Conservation (phyloP, 2,888 invertebrate genomes). For the Acronicta leporina region DNA sequence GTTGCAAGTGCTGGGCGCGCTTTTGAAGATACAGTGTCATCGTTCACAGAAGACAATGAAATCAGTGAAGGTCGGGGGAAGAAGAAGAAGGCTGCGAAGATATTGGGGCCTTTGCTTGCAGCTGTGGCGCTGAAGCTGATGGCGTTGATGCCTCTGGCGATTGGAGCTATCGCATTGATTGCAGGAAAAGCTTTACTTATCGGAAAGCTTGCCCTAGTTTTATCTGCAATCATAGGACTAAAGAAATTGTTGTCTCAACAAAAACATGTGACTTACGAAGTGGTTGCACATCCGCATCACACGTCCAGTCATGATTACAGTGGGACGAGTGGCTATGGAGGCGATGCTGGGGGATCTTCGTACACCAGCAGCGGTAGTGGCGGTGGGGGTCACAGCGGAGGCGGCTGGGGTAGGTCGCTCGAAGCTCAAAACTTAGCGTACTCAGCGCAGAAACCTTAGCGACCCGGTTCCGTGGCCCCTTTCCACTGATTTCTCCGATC, state of each 20-base stretch:
- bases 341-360: slow-evolving; percentile 87
- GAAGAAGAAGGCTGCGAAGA: slow-evolving; percentile 94
- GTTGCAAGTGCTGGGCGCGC: slow-evolving; percentile 94
- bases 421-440: slow-evolving; percentile 94
- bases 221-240: slow-evolving; percentile 95
- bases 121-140: slow-evolving; percentile 94
- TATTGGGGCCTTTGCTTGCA: slow-evolving; percentile 93
- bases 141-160: slow-evolving; percentile 93
- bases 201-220: slow-evolving; percentile 95
- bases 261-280: slow-evolving; percentile 96
- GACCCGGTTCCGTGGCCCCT: slow-evolving; percentile 77
- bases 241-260: slow-evolving; percentile 94
- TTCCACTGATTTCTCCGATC: slow-evolving; percentile 77
- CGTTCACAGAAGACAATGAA: slow-evolving; percentile 87
- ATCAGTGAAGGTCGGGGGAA: slow-evolving; percentile 93
- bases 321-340: slow-evolving; percentile 91
- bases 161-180: slow-evolving; percentile 95
- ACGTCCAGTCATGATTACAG: slow-evolving; percentile 90
- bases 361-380: slow-evolving; percentile 84
- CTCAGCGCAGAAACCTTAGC: slow-evolving; percentile 92
- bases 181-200: slow-evolving; percentile 95
- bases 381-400: slow-evolving; percentile 87
- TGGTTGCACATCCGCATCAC: slow-evolving; percentile 94
- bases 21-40: slow-evolving; percentile 92
- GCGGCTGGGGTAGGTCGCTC: slow-evolving; percentile 93